Evolutionary conservation across 37 sponge, comb jelly and placozoan species (phyloP).

Genomic region (Cliona cf. orientalis): DNA sequence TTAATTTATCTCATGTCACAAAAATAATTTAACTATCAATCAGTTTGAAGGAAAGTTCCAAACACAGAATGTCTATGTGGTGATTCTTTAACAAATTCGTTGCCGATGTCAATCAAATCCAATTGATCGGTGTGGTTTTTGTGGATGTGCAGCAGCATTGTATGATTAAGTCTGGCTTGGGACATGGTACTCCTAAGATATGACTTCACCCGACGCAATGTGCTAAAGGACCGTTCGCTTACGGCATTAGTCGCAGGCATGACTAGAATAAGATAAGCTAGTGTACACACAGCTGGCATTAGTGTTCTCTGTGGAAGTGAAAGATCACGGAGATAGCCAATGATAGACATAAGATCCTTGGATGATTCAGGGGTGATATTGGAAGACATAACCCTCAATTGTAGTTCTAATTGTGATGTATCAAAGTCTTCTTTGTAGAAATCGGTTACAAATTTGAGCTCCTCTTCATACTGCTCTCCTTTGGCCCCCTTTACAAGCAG

Average conservation of each 20-base stretch:
- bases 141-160: conserved; percentile 47
- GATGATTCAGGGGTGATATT: neutral
- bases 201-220: conserved; percentile 53
- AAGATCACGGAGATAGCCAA: neutral
- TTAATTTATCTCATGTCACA: too few species aligned
- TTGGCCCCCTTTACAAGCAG: conserved; percentile 28
- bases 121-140: conserved; percentile 43
- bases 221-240: conserved; percentile 77
- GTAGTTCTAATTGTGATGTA: conserved; percentile 2
- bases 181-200: conserved; percentile 68
- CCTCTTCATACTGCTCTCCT: conserved; percentile 23
- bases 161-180: conserved; percentile 57
- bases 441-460: conserved; percentile 27
- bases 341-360: neutral
- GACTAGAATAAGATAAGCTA: conserved; percentile 41
- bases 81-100: conserved; percentile 46
- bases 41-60: too few species aligned
- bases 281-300: conserved; percentile 12
- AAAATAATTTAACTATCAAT: too few species aligned
- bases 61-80: conserved; percentile 39
- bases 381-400: conserved; percentile 15
- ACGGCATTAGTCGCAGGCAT: conserved; percentile 76
- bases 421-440: conserved; percentile 52
- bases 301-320: neutral
- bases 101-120: conserved; percentile 40